Evolutionary conservation across 2,888 invertebrate genomes (phyloP).

Genomic region (Plagodis pulveraria): DNA sequence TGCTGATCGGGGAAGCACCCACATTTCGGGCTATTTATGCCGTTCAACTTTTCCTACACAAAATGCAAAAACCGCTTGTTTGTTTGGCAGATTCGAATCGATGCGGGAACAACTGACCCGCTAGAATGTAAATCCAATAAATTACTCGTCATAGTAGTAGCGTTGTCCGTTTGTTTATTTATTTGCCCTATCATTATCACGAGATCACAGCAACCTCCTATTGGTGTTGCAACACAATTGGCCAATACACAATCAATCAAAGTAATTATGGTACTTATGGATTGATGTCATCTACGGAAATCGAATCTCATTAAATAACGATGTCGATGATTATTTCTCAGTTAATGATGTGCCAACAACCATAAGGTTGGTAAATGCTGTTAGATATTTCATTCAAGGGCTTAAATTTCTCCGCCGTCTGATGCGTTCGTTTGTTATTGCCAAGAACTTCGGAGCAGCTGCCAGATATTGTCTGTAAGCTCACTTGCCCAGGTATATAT

Average conservation of each 20-base stretch:
- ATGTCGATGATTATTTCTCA: conserved; percentile 16
- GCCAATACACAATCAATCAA: conserved; percentile 24
- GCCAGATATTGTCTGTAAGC: conserved; percentile 58
- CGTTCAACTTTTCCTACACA: conserved; percentile 7
- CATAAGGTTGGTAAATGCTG: conserved; percentile 12
- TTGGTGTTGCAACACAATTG: conserved; percentile 12
- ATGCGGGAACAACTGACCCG: conserved; percentile 8
- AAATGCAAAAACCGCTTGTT: conserved; percentile 19
- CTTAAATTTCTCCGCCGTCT: conserved; percentile 22
- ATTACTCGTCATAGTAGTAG: conserved; percentile 23
- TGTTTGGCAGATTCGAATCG: conserved; percentile 23
- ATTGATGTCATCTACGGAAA: conserved; percentile 29
- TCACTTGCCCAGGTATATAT: conserved; percentile 15
- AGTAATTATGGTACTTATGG: not conserved
- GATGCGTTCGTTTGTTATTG: conserved; percentile 50
- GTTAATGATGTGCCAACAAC: conserved; percentile 12
- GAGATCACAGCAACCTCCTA: conserved; percentile 15
- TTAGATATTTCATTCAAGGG: conserved; percentile 25
- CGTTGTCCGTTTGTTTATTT: conserved; percentile 12
- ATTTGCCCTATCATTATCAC: conserved; percentile 14
- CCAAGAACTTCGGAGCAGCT: conserved; percentile 63
- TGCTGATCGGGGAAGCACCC: conserved; percentile 17
- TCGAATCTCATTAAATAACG: conserved; percentile 14
- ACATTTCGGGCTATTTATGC: conserved; percentile 20
- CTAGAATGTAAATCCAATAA: conserved; percentile 5